Conservation (phyloP, 2,797 vertebrate genomes). For the Myripristis murdjan region DNA sequence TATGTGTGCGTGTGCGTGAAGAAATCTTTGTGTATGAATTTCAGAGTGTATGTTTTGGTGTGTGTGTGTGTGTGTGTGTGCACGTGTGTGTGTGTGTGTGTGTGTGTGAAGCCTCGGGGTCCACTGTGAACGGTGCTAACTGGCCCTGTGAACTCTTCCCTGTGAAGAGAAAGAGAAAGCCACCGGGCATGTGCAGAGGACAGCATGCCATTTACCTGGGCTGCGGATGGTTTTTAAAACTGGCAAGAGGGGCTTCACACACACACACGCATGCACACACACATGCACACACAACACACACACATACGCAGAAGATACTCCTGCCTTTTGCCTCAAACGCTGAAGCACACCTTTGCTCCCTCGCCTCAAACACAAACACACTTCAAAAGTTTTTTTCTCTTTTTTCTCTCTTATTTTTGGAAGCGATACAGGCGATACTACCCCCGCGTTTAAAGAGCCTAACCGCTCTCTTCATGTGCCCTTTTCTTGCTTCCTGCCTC, state of each 20-base stretch:
- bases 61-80: slow-evolving; percentile 36
- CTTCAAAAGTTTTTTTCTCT: slow-evolving; percentile 74
- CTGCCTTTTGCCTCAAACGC: slow-evolving; percentile 81
- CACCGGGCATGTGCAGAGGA: slow-evolving; percentile 86
- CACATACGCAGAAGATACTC: slow-evolving; percentile 51
- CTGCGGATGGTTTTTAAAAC: slow-evolving; percentile 77
- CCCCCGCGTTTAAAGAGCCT: slow-evolving; percentile 76
- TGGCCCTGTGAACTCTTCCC: slow-evolving; percentile 83
- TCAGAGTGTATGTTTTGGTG: background rate
- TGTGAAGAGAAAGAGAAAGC: slow-evolving; percentile 83
- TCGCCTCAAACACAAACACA: slow-evolving; percentile 81
- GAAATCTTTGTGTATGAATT: slow-evolving; percentile 58
- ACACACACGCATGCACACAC: slow-evolving; percentile 38
- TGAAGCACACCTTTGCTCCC: slow-evolving; percentile 83
- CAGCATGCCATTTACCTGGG: slow-evolving; percentile 87
- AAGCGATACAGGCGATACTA: slow-evolving; percentile 72
- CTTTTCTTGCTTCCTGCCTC: slow-evolving; percentile 74
- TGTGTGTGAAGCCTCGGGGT: slow-evolving; percentile 66
- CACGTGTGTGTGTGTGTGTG: slow-evolving; percentile 42
- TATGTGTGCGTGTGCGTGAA: slow-evolving; percentile 39
- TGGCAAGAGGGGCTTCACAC: slow-evolving; percentile 73
- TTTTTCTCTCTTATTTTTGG: slow-evolving; percentile 74
- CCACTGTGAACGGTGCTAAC: slow-evolving; percentile 80
- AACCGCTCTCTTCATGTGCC: slow-evolving; percentile 77
- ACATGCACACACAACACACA: no score